Base-by-base conservation (phyloP, 1,140 invertebrate species). In the Megalopta genalis region DNA sequence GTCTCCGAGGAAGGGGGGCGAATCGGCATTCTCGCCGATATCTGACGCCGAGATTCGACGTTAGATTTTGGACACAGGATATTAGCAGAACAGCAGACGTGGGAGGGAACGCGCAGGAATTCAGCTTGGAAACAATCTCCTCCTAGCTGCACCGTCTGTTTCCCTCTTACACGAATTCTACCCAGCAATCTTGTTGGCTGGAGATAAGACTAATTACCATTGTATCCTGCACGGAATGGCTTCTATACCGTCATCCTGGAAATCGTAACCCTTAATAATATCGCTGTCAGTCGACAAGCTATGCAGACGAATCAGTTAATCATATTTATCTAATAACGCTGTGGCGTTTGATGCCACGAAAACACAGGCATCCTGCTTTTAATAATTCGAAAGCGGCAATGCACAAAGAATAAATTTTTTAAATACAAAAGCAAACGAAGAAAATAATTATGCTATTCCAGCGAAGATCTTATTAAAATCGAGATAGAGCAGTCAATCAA, bases 181-280 rank as follows among this genome's bases (percentile, higher is more conserved):
- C 77, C 82, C 77, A 79, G 79, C 84, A 90, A 89, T 90, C 89
- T 90, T 87, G 87, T 83, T 80, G 82, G 82, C 78, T 85, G 76
- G 81, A 90, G 89, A 90, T 90, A 90, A 89, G 87, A 88, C 89
- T 90, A 90, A 90, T 90, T 90, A 90, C 89, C 85, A 90, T 90
- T 90, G 88, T 90, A 89, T 86, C 86, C 77, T 46, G 71, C 49
- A 10, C 83, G 89, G 88, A 88, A 88, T 90, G 71, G 78, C 70
- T 79, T 67, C 77, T 85, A 83, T 77, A 83, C 75, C 87, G 65
- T 84, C 86, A 82, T 85, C 77, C 83, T 73, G 74, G 83, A 86
- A 89, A 83, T 80, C 85, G 84, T 85, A 82, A 82, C 85, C 87
- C 87, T 82, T 85, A 89, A 89, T 90, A 90, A 88, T 82, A 84